Evolutionary conservation across 1,140 invertebrate species (phyloP), one percentile per base, ranked within the genome.

Genomic region (Saccostrea cuccullata): DNA sequence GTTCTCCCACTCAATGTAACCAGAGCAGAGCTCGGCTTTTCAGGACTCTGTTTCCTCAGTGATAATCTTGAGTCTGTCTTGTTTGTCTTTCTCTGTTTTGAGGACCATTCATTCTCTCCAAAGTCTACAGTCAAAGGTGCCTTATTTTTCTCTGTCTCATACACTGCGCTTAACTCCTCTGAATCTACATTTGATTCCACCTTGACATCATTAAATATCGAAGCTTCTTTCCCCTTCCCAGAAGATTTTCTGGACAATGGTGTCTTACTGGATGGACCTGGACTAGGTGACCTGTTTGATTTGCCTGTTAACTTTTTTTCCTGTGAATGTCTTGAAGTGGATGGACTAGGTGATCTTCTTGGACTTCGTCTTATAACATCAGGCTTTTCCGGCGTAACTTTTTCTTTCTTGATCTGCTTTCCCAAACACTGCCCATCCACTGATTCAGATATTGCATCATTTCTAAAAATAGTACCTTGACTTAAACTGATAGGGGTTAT

Each of bases 371-470:
- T 87, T 60, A 40, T 30, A 84, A 60, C n/a, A 40, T 36, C 47
- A 36, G 1, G 40, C 84, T 67, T 84, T 23, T 86, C 5, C 20
- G 86, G 89, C 36, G 87, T 87, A 47, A 40, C 23, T 20, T 86
- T 84, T 64, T 88, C 89, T 58, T 90, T 85, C 77, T 84, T 88
- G n/a, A 87, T 64, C 84, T 30, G 58, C 56, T 56, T 87, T 87
- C 60, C 82, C 47, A 55, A 86, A 84, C 56, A 87, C 60, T 56
- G 82, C 82, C 3, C 55, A 30, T 30, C 73, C 84, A 58, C 15
- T 47, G 70, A 30, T 23, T 77, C 70, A 77, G 70, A 30, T 30
- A 30, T 26, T 26, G 70, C 70, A 36, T 23, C 12, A 36, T 77
- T 77, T 36, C 70, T 77, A 36, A 77, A 77, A 64, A 20, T 6